Conservation (phyloP, 2,113 vertebrate species). For the Sisor rabdophorus region DNA sequence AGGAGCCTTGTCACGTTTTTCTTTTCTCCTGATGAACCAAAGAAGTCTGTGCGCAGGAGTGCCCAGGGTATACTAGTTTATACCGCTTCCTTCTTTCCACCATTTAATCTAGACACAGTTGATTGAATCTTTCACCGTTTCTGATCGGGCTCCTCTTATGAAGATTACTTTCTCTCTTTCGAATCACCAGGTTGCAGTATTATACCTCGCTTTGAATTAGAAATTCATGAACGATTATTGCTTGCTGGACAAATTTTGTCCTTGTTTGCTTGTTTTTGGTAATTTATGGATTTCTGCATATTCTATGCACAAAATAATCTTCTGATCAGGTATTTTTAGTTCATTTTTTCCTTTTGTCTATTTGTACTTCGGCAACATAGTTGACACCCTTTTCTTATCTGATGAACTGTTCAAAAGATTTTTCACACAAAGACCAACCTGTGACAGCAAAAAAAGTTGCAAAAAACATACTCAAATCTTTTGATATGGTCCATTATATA, state of each 20-base stretch:
- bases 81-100: neutral
- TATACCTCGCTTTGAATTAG: conserved; percentile 54
- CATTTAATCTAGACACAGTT: neutral
- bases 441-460: neutral
- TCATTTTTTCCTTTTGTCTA: conserved; percentile 33
- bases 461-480: conserved; percentile 15
- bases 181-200: conserved; percentile 46
- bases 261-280: neutral
- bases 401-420: neutral
- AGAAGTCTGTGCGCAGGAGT: neutral
- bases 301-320: conserved; percentile 59
- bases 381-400: neutral
- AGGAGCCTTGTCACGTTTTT: neutral
- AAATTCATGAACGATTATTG: conserved; percentile 55
- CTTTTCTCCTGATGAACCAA: neutral
- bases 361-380: conserved; percentile 21
- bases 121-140: neutral
- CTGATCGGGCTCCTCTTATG: conserved; percentile 36
- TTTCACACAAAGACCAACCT: neutral
- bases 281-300: conserved; percentile 50
- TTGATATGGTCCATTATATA: conserved; percentile 38
- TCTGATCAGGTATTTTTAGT: conserved; percentile 39
- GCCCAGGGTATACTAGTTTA: neutral
- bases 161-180: conserved; percentile 46
- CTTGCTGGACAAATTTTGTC: conserved; percentile 35